Base-by-base conservation (phyloP, 1,140 invertebrate genomes). In the Halesus radiatus region DNA sequence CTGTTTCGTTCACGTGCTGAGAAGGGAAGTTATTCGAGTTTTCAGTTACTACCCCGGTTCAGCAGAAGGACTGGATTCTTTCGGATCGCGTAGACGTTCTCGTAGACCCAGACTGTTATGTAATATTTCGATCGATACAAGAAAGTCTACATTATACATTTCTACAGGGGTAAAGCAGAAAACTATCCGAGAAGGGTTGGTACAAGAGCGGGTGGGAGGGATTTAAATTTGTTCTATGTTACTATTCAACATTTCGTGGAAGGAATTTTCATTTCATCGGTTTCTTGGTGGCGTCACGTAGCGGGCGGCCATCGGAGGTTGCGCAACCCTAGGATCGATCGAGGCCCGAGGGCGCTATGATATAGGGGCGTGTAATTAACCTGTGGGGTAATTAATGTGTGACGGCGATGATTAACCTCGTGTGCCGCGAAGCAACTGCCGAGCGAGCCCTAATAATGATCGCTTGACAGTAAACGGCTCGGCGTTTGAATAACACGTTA, bases 41-140 rank as follows among this genome's bases (percentile, higher is more conserved):
- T 45, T 10, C 8, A 45, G 37, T 45, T 45, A 45, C 37, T 45
- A 45, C 8, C 37, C 37, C 8, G 37, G 1, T 45, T n/a, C n/a
- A n/a, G n/a, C 37, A 13, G 37, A 8, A 45, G 37, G 37, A 45
- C 37, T 45, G 13, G 37, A 45, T 45, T 29, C 16, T 66, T 26
- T 26, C 20, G 23, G 62, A 66, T 32, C 16, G 22, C 26, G 56
- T 23, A 60, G 56, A 60, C 56, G 56, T 66, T 66, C 10, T 66
- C 29, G 37, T 45, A 45, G 37, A 45, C 37, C 8, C 22, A 66
- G 62, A 26, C 62, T 66, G 73, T 29, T 58, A 66, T 50, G 62
- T 66, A 62, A 62, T 66, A 37, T 50, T 72, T 52, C 32, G 68
- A 72, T 72, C 68, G 68, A 72, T 72, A 72, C 18, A 23, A 16